A percentile compares a stretch with the other conserved stretches of the same genome.
Evolutionary conservation across 37 sponge, comb jelly and placozoan genomes (phyloP).

Genomic region (Bolinopsis microptera): DNA sequence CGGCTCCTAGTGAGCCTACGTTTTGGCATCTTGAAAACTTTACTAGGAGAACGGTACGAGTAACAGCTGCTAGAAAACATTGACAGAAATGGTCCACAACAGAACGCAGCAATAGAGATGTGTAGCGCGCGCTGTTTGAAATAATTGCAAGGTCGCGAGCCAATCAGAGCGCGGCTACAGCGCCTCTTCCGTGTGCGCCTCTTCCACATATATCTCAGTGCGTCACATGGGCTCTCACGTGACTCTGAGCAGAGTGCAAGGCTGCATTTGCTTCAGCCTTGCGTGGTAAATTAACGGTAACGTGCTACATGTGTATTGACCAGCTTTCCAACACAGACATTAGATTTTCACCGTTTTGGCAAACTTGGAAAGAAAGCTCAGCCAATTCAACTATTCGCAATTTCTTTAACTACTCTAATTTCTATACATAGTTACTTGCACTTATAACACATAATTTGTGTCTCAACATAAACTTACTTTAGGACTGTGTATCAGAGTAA

Average conservation of each 20-base stretch:
- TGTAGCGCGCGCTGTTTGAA: constrained; percentile 56
- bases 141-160: constrained; percentile 47
- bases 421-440: background rate
- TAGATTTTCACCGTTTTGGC: background rate
- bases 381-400: background rate
- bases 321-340: background rate
- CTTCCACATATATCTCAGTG: background rate
- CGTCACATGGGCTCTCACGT: constrained; percentile 28
- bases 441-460: background rate
- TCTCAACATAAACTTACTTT: background rate
- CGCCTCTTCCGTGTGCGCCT: background rate
- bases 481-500: background rate
- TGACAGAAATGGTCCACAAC: constrained; percentile 27
- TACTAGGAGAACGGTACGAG: background rate
- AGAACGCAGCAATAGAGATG: background rate
- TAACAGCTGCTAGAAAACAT: constrained; percentile 13
- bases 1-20: background rate
- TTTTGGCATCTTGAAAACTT: constrained; percentile 20
- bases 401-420: background rate
- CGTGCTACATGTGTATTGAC: background rate
- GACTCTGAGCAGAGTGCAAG: constrained; percentile 33
- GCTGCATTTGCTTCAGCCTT: constrained; percentile 52
- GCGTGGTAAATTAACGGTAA: constrained; percentile 34
- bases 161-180: background rate
- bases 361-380: background rate